Evolutionary conservation across 2,113 vertebrate genomes (phyloP), one percentile per base, ranked within the genome.

Genomic region (Coreoperca whiteheadi): DNA sequence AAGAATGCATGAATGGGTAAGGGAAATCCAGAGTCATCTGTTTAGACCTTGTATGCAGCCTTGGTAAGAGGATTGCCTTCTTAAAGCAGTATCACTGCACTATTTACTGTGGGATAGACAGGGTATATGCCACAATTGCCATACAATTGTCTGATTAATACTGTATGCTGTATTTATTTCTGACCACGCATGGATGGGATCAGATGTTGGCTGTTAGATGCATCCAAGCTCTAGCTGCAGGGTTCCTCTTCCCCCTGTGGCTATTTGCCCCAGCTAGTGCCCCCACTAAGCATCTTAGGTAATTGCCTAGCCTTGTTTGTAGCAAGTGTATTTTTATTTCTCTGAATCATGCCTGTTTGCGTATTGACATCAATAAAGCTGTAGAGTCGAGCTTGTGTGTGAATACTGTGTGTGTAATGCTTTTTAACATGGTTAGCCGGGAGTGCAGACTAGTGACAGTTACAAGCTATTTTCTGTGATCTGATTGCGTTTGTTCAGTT

Each of bases 21-120:
- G 72, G 57, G 50, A 78, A 79, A 79, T 68, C 32, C 28, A 73
- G 41, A 73, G 41, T 56, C 32, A 50, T 34, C 51, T 53, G 56
- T 80, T 89, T 46, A 34, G 39, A 10, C 57, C 28, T 32, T 74
- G 51, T 65, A 63, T 61, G 25, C 50, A 74, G 75, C 68, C 73
- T 79, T 78, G 21, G 25, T 92, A 93, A 93, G 93, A 90, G 89
- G 92, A 91, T 92, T 91, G 83, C 53, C 64, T 68, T 84, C 74
- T 91, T 91, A 72, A 20, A 28, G 25, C 43, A 56, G 53, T 65
- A 79, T 90, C 69, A 59, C 64, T 70, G 30, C 76, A 65, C 77
- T 79, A 74, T 77, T 82, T 77, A 56, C 74, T 87, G 73, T 50
- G 1, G 84, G 83, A 53, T 66, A 66, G 37, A 59, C n/a, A 41